These are phyloP conservation scores for Altica lythri DNA, from an alignment of 2,888 invertebrate genomes.

Conservation along the genomic window DNA sequence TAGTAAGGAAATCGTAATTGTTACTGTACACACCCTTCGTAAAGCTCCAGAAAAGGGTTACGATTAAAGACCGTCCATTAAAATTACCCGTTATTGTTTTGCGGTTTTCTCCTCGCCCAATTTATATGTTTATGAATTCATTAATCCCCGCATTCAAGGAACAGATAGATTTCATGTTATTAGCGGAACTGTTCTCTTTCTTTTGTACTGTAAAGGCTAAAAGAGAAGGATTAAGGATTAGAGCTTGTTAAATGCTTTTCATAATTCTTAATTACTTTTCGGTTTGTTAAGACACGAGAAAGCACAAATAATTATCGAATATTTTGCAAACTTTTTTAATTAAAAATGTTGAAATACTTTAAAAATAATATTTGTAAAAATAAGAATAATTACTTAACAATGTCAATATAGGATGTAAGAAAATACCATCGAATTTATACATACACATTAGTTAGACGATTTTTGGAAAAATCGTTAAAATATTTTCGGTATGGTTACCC, in stretches of 20 bases:
- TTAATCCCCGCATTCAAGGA: conserved; percentile 31
- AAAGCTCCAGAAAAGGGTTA: conserved; percentile 32
- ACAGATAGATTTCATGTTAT: conserved; percentile 29
- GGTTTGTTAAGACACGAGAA: conserved; percentile 1
- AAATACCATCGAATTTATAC: too few relatives aligned
- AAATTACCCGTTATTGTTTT: conserved; percentile 43
- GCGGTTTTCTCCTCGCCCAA: conserved; percentile 30
- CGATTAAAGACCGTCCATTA: conserved; percentile 41
- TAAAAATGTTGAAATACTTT: too few relatives aligned
- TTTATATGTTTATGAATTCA: conserved; percentile 35
- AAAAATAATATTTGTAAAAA: too few relatives aligned
- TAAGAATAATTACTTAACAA: too few relatives aligned
- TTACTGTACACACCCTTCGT: conserved; percentile 36
- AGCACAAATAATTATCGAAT: too few relatives aligned
- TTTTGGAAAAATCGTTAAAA: too few relatives aligned
- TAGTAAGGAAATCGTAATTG: conserved; percentile 42
- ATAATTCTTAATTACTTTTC: conserved; percentile 11
- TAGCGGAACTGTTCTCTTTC: conserved; percentile 25
- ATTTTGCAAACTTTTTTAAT: too few relatives aligned
- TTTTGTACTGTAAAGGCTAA: conserved; percentile 15
- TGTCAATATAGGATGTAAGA: too few relatives aligned
- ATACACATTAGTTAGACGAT: too few relatives aligned
- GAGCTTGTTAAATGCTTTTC: conserved; percentile 15
- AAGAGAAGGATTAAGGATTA: conserved; percentile 14
- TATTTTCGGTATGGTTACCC: too few relatives aligned